Evolutionary conservation across 2,113 vertebrate genomes (phyloP).

Genomic region (Eira barbara): DNA sequence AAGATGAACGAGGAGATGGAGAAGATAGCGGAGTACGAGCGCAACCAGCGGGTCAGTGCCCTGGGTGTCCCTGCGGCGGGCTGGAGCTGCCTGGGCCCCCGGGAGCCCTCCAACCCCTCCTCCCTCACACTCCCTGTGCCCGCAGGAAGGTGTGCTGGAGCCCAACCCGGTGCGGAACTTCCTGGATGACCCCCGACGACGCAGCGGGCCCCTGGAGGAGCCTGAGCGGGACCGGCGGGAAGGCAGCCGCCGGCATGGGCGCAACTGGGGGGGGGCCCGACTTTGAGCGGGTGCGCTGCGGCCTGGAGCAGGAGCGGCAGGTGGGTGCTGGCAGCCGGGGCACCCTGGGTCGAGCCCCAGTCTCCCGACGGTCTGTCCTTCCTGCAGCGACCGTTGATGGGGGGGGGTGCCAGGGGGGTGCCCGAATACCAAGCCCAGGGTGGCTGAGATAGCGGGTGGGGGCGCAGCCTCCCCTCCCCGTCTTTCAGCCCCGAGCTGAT

Average conservation of each 20-base stretch:
- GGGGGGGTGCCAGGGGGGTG: too few species aligned
- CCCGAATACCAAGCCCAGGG: fast-evolving
- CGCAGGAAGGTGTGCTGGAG: constrained; percentile 85
- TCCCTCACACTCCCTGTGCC: fast-evolving
- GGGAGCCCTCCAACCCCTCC: not conserved
- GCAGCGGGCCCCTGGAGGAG: constrained; percentile 82
- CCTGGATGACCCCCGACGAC: constrained; percentile 91
- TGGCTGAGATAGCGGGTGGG: fast-evolving
- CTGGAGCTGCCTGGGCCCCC: fast-evolving
- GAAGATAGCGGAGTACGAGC: constrained; percentile 92
- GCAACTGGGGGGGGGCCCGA: constrained; percentile 96
- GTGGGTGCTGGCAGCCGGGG: constrained; percentile 53
- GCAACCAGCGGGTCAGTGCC: constrained; percentile 87
- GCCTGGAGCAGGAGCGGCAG: constrained; percentile 88
- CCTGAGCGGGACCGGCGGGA: constrained; percentile 86
- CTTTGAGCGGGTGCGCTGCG: constrained; percentile 91
- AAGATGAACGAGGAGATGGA: constrained; percentile 97
- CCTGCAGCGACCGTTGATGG: fast-evolving
- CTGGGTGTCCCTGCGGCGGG: fast-evolving
- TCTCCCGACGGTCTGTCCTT: too few species aligned
- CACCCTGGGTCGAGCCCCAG: fast-evolving
- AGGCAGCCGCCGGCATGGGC: constrained; percentile 91
- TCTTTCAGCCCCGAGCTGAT: not conserved
- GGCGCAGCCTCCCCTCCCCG: fast-evolving
- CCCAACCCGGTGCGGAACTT: constrained; percentile 92